A percentile compares a stretch with the other conserved stretches of the same genome.
Evolutionary conservation across 2,113 vertebrate genomes (phyloP).

Genomic region (Gasterosteus aculeatus): DNA sequence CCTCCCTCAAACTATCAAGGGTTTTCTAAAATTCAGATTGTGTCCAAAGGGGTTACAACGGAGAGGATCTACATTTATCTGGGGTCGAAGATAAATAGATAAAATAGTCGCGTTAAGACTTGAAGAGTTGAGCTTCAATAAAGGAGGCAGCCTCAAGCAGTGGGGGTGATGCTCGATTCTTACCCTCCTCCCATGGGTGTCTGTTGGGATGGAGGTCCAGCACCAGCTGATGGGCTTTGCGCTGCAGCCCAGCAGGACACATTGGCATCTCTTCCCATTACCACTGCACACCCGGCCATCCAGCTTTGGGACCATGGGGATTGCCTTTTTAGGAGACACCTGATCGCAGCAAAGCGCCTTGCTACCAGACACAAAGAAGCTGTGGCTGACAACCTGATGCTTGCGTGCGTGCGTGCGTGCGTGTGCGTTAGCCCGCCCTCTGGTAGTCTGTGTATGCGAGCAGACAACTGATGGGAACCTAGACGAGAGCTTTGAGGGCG

Average conservation of each 20-base stretch:
- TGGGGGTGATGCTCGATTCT: conserved; percentile 51
- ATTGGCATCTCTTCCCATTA: conserved; percentile 59
- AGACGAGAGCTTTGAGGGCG: background rate
- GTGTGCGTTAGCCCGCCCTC: background rate
- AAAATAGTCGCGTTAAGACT: conserved; percentile 22
- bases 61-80: too few relatives aligned
- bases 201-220: conserved; percentile 47
- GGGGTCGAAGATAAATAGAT: too few relatives aligned
- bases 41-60: background rate
- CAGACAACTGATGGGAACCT: conserved; percentile 16
- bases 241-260: conserved; percentile 63
- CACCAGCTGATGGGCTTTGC: conserved; percentile 79
- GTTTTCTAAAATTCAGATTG: background rate
- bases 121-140: background rate
- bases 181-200: conserved; percentile 51
- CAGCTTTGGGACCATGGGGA: conserved; percentile 70
- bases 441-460: background rate
- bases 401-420: conserved; percentile 20
- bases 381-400: conserved; percentile 65
- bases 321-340: conserved; percentile 87
- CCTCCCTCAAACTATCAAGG: background rate
- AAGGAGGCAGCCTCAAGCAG: background rate
- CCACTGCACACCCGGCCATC: conserved; percentile 39
- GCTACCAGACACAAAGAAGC: conserved; percentile 70
- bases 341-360: conserved; percentile 57